A percentile compares a stretch with the other conserved stretches of the same genome.
phyloP scores from a whole-genome alignment of 2,888 invertebrate genomes.

The Tetragonula carbonaria region DNA sequence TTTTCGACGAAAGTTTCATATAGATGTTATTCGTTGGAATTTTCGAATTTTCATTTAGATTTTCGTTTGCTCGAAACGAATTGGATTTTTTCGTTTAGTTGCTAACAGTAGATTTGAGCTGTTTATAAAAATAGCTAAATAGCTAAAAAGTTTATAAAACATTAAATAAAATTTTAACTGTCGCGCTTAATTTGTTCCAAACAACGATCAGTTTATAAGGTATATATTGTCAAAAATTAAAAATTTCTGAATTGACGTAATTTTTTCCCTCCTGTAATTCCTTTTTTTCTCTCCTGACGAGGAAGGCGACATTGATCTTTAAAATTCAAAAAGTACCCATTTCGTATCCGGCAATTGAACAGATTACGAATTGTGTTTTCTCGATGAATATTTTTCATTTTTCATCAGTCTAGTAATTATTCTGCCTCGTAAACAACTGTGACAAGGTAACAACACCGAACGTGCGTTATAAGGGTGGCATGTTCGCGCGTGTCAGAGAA shows the following conservation, averaged over 20 bases:
- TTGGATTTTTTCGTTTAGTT: background rate
- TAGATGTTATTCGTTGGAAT: background rate
- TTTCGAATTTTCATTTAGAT: background rate
- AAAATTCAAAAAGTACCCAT: background rate
- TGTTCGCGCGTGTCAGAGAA: conserved; percentile 23
- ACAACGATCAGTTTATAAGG: no score
- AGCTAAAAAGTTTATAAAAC: no score
- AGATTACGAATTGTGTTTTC: background rate
- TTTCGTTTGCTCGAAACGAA: background rate
- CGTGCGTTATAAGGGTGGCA: conserved; percentile 31
- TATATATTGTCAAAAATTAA: no score
- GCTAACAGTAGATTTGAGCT: background rate
- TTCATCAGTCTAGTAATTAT: conserved; percentile 13
- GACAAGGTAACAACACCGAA: conserved; percentile 58
- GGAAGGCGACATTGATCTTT: background rate
- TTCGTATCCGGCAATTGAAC: background rate
- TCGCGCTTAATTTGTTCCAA: background rate
- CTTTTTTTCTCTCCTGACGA: no score
- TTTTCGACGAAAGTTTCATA: background rate
- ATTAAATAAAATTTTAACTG: background rate
- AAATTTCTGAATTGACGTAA: no score
- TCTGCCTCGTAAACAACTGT: conserved; percentile 10
- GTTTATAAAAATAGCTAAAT: background rate
- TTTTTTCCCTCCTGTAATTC: no score
- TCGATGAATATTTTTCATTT: background rate